Evolutionary conservation across 1,140 invertebrate species (phyloP).

Genomic region (Drosophila insularis): DNA sequence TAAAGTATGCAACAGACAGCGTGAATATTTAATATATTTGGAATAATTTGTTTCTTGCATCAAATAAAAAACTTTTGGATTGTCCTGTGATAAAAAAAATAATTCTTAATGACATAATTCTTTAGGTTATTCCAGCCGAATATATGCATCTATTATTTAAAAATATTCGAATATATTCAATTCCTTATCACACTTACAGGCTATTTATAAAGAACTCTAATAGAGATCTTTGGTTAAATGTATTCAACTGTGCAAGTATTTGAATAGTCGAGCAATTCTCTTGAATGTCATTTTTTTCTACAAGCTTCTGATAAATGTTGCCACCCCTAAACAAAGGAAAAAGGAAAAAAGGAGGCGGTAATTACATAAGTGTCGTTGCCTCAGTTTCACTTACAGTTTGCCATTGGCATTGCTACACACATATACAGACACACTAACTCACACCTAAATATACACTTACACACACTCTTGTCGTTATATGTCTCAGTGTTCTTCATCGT

Average conservation of each 20-base stretch:
- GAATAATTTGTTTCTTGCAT: too few relatives aligned
- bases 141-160: too few relatives aligned
- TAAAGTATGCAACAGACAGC: too few relatives aligned
- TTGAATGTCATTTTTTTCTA: not conserved
- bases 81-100: too few relatives aligned
- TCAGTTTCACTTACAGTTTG: conserved; percentile 28
- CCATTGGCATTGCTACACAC: conserved; percentile 7
- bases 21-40: too few relatives aligned
- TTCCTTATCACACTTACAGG: too few relatives aligned
- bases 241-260: not conserved
- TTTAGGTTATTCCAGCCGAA: too few relatives aligned
- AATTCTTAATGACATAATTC: too few relatives aligned
- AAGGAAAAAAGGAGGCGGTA: conserved; percentile 22
- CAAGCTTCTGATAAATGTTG: not conserved
- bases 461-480: not conserved
- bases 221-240: too few relatives aligned
- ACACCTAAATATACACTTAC: not conserved
- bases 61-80: too few relatives aligned
- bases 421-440: not conserved
- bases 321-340: not conserved
- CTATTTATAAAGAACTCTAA: too few relatives aligned
- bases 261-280: not conserved
- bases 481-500: conserved; percentile 1
- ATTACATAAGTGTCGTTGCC: conserved; percentile 46
- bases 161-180: too few relatives aligned